These are phyloP conservation scores for Lepidotrigona ventralis DNA, from an alignment of 1,140 invertebrate species.

Conservation along the genomic window DNA sequence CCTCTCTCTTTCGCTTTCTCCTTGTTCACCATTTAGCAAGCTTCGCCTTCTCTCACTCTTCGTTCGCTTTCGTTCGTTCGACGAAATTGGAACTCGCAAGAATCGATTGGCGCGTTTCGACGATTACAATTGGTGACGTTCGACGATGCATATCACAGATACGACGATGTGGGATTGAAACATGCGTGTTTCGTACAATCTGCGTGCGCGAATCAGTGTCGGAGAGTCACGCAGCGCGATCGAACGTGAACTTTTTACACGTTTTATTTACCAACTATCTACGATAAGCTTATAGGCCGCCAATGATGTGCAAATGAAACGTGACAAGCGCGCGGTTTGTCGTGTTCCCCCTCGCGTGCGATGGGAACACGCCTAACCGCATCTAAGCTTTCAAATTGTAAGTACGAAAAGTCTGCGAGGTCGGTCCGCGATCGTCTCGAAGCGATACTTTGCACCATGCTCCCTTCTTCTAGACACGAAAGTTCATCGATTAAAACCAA, in stretches of 20 bases:
- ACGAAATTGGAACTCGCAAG: constrained; percentile 1
- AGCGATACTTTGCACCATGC: background rate
- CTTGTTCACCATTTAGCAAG: background rate
- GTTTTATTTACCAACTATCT: constrained; percentile 33
- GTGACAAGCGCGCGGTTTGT: constrained; percentile 18
- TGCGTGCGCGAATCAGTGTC: constrained; percentile 30
- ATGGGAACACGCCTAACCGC: constrained; percentile 1
- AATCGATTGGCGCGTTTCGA: constrained; percentile 34
- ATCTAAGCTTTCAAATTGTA: constrained; percentile 30
- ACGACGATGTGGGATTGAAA: constrained; percentile 62
- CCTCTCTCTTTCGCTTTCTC: background rate
- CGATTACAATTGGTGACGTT: constrained; percentile 40
- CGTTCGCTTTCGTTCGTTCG: constrained; percentile 4
- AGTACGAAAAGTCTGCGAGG: constrained; percentile 44
- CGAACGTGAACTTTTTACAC: background rate
- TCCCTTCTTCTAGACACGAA: background rate
- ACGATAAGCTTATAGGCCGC: constrained; percentile 57
- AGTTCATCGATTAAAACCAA: background rate
- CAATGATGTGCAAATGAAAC: constrained; percentile 46
- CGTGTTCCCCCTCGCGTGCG: background rate
- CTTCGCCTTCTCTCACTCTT: background rate
- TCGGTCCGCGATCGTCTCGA: background rate
- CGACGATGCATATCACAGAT: constrained; percentile 71
- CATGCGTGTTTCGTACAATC: constrained; percentile 26
- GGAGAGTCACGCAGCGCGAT: constrained; percentile 22